Percentiles rank a stretch among this genome's conserved stretches.
Evolutionary conservation across 2,888 invertebrate species (phyloP).

Genomic region (Dascillus cervinus): DNA sequence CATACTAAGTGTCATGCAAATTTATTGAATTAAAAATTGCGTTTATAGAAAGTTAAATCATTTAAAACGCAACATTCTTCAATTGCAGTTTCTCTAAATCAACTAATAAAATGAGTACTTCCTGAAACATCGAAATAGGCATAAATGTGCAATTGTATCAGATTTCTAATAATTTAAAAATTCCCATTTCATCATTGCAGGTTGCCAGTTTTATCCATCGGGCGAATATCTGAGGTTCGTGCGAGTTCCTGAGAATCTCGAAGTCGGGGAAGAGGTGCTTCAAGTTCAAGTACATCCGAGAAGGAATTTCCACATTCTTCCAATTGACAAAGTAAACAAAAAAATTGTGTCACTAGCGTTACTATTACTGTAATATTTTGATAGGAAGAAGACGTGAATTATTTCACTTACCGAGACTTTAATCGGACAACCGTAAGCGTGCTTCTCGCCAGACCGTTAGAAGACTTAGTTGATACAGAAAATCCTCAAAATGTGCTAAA

Average conservation of each 20-base stretch:
- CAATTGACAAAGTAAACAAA: conserved; percentile 54
- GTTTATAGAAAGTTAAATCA: too few relatives aligned
- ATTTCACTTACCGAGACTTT: conserved; percentile 65
- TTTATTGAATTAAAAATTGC: too few relatives aligned
- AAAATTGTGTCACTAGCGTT: background rate
- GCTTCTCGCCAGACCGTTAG: conserved; percentile 66
- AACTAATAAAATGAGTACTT: too few relatives aligned
- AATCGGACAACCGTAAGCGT: conserved; percentile 73
- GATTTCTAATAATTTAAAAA: conserved; percentile 4
- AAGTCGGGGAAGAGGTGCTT: conserved; percentile 70
- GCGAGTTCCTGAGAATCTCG: conserved; percentile 73
- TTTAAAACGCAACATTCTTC: too few relatives aligned
- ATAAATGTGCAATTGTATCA: too few relatives aligned
- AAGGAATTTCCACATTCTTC: conserved; percentile 61
- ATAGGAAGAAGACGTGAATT: conserved; percentile 61
- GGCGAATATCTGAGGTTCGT: conserved; percentile 81
- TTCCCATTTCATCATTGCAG: conserved; percentile 54
- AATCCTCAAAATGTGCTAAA: conserved; percentile 74
- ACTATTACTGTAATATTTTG: conserved; percentile 19
- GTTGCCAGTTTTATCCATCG: conserved; percentile 77
- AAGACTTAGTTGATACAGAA: conserved; percentile 73
- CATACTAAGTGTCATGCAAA: too few relatives aligned
- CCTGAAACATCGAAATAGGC: too few relatives aligned
- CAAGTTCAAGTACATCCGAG: conserved; percentile 78
- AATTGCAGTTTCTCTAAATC: too few relatives aligned